phyloP scores from a whole-genome alignment of 1,140 invertebrate species.

The Palaemon carinicauda region DNA sequence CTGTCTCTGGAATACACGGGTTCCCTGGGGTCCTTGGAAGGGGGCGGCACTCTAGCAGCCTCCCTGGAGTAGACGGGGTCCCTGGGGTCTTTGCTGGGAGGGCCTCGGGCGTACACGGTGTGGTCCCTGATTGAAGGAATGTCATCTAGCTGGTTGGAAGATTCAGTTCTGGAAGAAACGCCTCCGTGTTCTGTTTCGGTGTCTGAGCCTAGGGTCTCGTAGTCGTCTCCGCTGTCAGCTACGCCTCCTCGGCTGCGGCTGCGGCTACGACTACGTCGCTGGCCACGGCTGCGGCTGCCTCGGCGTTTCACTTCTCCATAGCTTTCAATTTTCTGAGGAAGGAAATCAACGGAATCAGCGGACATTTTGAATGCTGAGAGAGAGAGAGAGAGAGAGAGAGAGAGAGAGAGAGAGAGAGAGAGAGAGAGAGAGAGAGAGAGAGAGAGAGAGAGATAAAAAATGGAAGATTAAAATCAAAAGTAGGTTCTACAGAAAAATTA shows the following conservation, averaged over 20 bases:
- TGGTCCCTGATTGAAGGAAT: slow-evolving; percentile 57
- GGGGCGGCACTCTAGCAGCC: slow-evolving; percentile 7
- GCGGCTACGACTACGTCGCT: slow-evolving; percentile 41
- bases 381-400: not conserved
- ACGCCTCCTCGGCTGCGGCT: slow-evolving; percentile 31
- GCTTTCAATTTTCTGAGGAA: slow-evolving; percentile 43
- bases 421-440: not conserved
- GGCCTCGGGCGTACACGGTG: slow-evolving; percentile 51
- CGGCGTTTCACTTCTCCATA: slow-evolving; percentile 56
- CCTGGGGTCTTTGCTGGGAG: slow-evolving; percentile 46
- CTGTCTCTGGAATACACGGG: slow-evolving; percentile 18
- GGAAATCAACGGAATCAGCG: not conserved
- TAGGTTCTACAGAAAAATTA: not conserved
- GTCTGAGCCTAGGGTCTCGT: slow-evolving; percentile 60
- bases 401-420: not conserved
- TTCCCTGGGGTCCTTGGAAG: not conserved
- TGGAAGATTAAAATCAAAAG: not conserved
- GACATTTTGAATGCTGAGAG: no score
- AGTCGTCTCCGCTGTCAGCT: slow-evolving; percentile 59
- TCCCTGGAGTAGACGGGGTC: slow-evolving; percentile 41
- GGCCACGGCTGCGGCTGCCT: slow-evolving; percentile 43
- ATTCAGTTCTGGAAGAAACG: slow-evolving; percentile 58
- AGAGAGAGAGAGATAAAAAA: not conserved
- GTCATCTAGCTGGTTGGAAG: slow-evolving; percentile 60
- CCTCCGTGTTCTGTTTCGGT: slow-evolving; percentile 59